Conservation (phyloP, 2,888 invertebrate species). For the Drosophila atroscutellata region DNA sequence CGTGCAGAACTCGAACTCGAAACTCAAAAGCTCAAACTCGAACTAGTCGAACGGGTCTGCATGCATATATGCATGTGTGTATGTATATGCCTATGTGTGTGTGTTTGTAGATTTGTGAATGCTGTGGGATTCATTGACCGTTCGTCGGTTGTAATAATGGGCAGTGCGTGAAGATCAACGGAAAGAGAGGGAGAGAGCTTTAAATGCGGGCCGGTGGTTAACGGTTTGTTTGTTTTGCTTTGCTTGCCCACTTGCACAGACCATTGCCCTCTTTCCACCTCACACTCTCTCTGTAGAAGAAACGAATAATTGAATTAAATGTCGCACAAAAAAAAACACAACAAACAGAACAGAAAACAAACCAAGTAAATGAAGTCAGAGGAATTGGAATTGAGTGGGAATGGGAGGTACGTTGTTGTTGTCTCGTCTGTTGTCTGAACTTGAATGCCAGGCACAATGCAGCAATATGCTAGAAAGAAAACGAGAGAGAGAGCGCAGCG, state of each 20-base stretch:
- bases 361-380: conserved; percentile 58
- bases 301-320: conserved; percentile 73
- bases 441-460: conserved; percentile 59
- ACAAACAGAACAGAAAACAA: conserved; percentile 28
- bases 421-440: conserved; percentile 52
- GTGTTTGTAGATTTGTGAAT: conserved; percentile 30
- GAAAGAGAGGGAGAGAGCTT: conserved; percentile 8
- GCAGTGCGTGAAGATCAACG: conserved; percentile 45
- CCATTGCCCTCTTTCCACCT: background rate
- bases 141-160: conserved; percentile 33
- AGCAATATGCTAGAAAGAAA: conserved; percentile 18
- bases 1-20: conserved; percentile 42
- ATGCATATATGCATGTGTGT: conserved; percentile 14
- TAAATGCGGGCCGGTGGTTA: conserved; percentile 40
- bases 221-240: conserved; percentile 51
- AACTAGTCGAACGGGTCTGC: conserved; percentile 59
- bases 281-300: conserved; percentile 14
- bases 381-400: conserved; percentile 18
- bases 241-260: conserved; percentile 23
- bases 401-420: conserved; percentile 16
- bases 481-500: conserved; percentile 5
- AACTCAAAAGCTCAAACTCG: conserved; percentile 35
- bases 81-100: conserved; percentile 12
- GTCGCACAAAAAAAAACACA: conserved; percentile 44
- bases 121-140: conserved; percentile 61